Percentiles rank a stretch among this genome's conserved stretches.
phyloP scores from a whole-genome alignment of 2,888 invertebrate genomes.

The Pandemis corylana region DNA sequence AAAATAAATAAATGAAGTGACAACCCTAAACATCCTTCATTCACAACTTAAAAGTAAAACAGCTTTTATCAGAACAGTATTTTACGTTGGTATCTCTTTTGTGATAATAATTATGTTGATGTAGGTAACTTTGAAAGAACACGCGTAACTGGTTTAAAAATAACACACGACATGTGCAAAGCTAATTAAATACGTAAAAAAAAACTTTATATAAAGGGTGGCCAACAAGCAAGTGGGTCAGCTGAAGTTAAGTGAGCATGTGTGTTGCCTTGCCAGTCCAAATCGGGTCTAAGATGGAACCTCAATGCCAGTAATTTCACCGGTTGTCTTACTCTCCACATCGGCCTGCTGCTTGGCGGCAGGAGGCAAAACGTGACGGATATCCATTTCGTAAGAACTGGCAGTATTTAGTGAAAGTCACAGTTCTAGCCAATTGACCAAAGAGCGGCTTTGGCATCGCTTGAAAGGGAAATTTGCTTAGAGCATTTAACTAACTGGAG shows the following conservation, averaged over 20 bases:
- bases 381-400: constrained; percentile 12
- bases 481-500: neutral
- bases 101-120: constrained; percentile 18
- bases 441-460: neutral
- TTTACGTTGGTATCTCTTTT: constrained; percentile 16
- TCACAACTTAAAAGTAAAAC: constrained; percentile 56
- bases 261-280: no score
- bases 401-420: constrained; percentile 30
- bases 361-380: neutral
- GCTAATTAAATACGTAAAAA: neutral
- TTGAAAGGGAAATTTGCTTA: constrained; percentile 28
- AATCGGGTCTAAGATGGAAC: no score
- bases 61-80: constrained; percentile 20
- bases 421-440: constrained; percentile 3
- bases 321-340: no score
- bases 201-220: neutral
- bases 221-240: no score
- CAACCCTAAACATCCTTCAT: constrained; percentile 43
- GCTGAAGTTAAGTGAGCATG: no score
- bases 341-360: no score
- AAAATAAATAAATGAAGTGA: neutral
- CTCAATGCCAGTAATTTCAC: no score
- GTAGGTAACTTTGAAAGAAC: constrained; percentile 14
- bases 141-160: constrained; percentile 21
- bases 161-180: neutral